Conservation (phyloP, 2,888 invertebrate genomes). For the Amiota minor region DNA sequence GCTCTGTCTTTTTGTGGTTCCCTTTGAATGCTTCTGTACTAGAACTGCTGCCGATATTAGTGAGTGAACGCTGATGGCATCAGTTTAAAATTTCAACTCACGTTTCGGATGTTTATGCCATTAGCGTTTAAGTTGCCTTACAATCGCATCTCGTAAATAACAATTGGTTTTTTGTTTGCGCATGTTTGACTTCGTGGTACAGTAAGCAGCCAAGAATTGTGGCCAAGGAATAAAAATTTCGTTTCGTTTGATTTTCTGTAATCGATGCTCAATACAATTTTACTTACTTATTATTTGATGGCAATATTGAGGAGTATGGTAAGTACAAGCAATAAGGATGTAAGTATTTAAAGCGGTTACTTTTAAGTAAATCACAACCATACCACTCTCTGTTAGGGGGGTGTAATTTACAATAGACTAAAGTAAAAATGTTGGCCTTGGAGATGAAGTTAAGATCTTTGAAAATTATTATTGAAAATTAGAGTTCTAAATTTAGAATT, state of each 20-base stretch:
- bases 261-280: constrained; percentile 49
- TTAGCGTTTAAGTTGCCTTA: constrained; percentile 71
- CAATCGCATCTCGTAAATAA: constrained; percentile 63
- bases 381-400: too few species aligned
- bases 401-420: too few species aligned
- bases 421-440: too few species aligned
- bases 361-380: too few species aligned
- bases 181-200: constrained; percentile 31
- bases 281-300: constrained; percentile 24
- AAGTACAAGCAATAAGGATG: neutral
- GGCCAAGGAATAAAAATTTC: constrained; percentile 8
- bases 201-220: constrained; percentile 26
- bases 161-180: constrained; percentile 45
- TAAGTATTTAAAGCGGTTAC: too few species aligned
- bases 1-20: constrained; percentile 54
- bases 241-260: constrained; percentile 46
- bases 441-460: too few species aligned
- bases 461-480: too few species aligned
- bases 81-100: constrained; percentile 63
- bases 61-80: constrained; percentile 36
- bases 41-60: too few species aligned
- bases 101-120: constrained; percentile 72
- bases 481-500: too few species aligned
- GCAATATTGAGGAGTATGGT: constrained; percentile 36
- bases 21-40: constrained; percentile 50